A percentile compares a stretch with the other conserved stretches of the same genome.
phyloP scores from a whole-genome alignment of 1,140 invertebrate genomes.

The Atopsyche davidsoni region DNA sequence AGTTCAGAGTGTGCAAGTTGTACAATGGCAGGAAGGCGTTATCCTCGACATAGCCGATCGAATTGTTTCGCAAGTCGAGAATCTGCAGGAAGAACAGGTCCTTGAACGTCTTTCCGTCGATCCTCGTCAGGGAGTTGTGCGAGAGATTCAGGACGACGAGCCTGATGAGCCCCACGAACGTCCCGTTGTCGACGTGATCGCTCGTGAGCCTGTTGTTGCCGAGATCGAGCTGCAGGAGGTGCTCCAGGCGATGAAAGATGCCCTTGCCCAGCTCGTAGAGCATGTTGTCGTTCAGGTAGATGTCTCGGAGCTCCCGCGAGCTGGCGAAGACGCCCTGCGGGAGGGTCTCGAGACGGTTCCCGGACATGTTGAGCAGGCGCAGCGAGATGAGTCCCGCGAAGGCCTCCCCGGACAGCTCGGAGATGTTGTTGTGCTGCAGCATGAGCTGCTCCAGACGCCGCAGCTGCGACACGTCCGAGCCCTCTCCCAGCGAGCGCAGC shows the following conservation, averaged over 20 bases:
- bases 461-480: conserved; percentile 65
- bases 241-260: conserved; percentile 76
- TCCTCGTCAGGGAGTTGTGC: conserved; percentile 72
- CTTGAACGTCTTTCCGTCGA: conserved; percentile 80
- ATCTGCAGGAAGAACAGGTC: conserved; percentile 83
- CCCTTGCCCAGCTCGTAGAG: conserved; percentile 71
- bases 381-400: conserved; percentile 68
- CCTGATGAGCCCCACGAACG: conserved; percentile 76
- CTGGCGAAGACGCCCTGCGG: conserved; percentile 73
- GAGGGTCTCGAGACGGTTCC: conserved; percentile 70
- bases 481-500: conserved; percentile 60
- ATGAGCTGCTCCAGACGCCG: conserved; percentile 68
- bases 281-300: conserved; percentile 76
- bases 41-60: conserved; percentile 78
- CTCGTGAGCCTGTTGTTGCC: conserved; percentile 80
- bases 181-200: conserved; percentile 73
- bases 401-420: conserved; percentile 70
- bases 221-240: conserved; percentile 78
- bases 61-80: conserved; percentile 80
- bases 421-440: conserved; percentile 76
- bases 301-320: conserved; percentile 70
- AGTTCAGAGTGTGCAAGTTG: conserved; percentile 78
- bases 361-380: conserved; percentile 74
- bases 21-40: conserved; percentile 80
- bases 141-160: conserved; percentile 80